Conservation (phyloP, 2,797 vertebrate species). For the Myripristis jacobus region DNA sequence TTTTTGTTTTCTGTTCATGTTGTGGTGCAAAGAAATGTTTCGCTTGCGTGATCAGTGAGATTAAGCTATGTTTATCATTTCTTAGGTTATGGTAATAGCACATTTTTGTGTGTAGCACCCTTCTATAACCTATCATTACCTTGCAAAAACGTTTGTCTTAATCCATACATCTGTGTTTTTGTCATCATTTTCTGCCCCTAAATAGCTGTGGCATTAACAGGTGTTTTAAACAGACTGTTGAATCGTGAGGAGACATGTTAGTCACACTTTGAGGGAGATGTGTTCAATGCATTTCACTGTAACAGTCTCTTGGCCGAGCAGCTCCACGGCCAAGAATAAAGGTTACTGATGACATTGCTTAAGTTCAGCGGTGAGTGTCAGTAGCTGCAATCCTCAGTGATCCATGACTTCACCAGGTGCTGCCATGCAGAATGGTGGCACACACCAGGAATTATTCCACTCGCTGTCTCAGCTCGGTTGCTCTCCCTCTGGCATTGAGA, state of each 20-base stretch:
- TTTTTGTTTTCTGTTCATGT: constrained; percentile 2
- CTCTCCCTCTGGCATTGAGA: constrained; percentile 67
- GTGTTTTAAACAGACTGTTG: background rate
- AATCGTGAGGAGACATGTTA: background rate
- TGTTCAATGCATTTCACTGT: background rate
- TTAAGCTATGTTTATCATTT: background rate
- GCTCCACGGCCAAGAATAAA: constrained; percentile 42
- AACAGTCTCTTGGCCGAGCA: constrained; percentile 30
- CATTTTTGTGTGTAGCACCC: constrained; percentile 6
- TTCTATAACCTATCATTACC: background rate
- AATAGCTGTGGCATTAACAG: background rate
- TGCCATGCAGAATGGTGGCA: constrained; percentile 69
- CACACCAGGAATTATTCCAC: constrained; percentile 60
- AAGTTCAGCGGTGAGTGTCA: constrained; percentile 69
- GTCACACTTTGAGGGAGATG: background rate
- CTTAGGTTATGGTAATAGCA: background rate
- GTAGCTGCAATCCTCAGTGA: constrained; percentile 69
- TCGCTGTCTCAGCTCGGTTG: constrained; percentile 50
- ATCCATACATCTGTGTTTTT: background rate
- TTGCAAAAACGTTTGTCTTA: constrained; percentile 3
- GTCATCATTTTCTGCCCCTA: background rate
- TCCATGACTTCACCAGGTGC: constrained; percentile 73
- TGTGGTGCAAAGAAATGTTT: background rate
- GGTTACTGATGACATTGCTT: constrained; percentile 56
- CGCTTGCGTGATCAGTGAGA: background rate